Conservation (phyloP, 2,113 vertebrate genomes). For the Labrus mixtus region DNA sequence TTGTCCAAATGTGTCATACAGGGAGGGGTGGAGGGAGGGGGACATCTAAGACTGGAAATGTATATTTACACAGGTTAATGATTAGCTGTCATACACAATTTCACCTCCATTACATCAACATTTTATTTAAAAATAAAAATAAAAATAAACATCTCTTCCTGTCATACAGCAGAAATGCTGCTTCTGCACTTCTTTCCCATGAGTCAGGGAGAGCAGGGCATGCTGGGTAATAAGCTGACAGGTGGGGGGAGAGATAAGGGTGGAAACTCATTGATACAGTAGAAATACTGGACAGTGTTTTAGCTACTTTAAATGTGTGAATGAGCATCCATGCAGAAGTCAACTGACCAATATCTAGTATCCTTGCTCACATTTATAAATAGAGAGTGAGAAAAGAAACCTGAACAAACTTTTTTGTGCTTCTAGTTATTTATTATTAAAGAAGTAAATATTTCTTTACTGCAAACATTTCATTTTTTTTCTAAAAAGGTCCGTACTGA, state of each 20-base stretch:
- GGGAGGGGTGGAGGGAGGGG: too few relatives aligned
- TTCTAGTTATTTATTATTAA: constrained; percentile 18
- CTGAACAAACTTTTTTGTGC: not conserved
- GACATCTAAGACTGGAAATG: too few relatives aligned
- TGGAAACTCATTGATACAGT: not conserved
- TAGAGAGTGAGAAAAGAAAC: not conserved
- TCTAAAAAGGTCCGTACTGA: not conserved
- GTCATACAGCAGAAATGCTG: constrained; percentile 9
- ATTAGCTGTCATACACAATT: too few relatives aligned
- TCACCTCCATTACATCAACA: not conserved
- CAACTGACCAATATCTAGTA: not conserved
- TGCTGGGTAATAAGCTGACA: constrained; percentile 44
- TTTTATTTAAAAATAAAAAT: not conserved
- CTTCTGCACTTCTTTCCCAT: constrained; percentile 22
- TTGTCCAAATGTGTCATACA: too few relatives aligned
- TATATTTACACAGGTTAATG: too few relatives aligned
- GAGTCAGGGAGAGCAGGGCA: constrained; percentile 16
- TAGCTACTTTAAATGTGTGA: not conserved
- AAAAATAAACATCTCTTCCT: not conserved
- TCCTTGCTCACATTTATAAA: not conserved
- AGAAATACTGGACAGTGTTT: not conserved
- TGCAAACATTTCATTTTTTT: constrained; percentile 2
- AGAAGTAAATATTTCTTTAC: not conserved
- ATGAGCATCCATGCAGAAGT: not conserved
- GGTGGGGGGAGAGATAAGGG: constrained; percentile 45